Evolutionary conservation across 2,888 invertebrate species (phyloP), one percentile per base, ranked within the genome.

Genomic region (Drosophila stalkeri): DNA sequence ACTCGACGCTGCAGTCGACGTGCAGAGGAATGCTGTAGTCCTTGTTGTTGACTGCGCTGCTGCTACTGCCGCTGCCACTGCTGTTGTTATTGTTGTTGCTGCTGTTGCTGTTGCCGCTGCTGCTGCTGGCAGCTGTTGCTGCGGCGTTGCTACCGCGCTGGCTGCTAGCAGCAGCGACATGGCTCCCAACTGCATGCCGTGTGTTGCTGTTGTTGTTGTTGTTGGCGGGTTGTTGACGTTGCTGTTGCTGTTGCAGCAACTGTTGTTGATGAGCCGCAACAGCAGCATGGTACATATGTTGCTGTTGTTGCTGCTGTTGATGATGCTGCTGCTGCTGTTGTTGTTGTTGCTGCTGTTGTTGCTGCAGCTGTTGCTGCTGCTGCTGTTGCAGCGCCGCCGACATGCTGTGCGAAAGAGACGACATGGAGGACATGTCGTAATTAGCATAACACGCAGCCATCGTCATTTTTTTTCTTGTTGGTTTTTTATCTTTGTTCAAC

Each of bases 1-100:
- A 97, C 94, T 97, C 97, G 91, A 97, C 97, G 94, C 97, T 97
- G 94, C 97, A 97, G 94, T 97, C 97, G 93, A 97, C 97, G 94
- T 97, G 97, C 93, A 97, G 94, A 91, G 97, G 97, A 93, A 96
- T 95, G 93, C 96, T 96, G 94, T 96, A 97, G 93, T 97, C 97
- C 94, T 97, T 97, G 93, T 95, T 74, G 92, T 18, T 41, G 55
- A 41, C 31, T 41, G 55, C 27, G 12, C 41, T 73, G 70, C 86
- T 78, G 93, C 93, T 69, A 80, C 55, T 43, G 74, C 87, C 90
- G 93, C 44, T 75, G 78, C 7, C 37, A 61, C 2, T 33, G 33
- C 4, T 77, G 83, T 43, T 70, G 69, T 11, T 91, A 92, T 87
- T 91, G 93, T 41, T 78, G 80, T 4, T 37, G 65, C 20, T 81